A percentile compares a stretch with the other conserved stretches of the same genome.
These are phyloP conservation scores for Himalopsyche tibetana DNA, from an alignment of 2,888 invertebrate species.

Conservation along the genomic window DNA sequence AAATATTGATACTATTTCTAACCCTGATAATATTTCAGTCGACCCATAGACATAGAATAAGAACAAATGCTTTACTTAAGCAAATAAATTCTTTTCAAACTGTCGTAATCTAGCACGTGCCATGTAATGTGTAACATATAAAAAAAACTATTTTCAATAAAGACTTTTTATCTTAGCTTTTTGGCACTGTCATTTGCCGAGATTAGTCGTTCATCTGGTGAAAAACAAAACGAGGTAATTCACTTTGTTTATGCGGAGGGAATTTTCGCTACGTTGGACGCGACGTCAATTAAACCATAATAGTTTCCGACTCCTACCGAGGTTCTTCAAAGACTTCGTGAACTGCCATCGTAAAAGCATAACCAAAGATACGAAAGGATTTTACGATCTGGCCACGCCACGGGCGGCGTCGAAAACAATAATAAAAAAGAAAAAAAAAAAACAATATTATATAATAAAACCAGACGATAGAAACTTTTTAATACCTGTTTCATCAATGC, in stretches of 20 bases:
- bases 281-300: not conserved
- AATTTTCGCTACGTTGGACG: not conserved
- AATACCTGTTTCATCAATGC: not conserved
- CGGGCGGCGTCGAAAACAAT: not conserved
- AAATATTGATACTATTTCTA: no score
- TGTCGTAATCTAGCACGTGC: no score
- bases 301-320: not conserved
- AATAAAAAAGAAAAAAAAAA: not conserved
- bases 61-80: no score
- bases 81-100: no score
- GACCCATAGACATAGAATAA: no score
- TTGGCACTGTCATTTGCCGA: no score
- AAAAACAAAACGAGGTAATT: not conserved
- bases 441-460: not conserved
- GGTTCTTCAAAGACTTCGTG: not conserved
- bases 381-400: not conserved
- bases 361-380: not conserved
- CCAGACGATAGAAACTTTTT: not conserved
- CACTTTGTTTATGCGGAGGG: not conserved
- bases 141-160: no score
- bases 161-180: no score
- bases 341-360: not conserved
- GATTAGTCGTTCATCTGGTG: conserved; percentile 1
- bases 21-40: no score
- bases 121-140: no score